A percentile compares a stretch with the other conserved stretches of the same genome.
Evolutionary conservation across 2,113 vertebrate species (phyloP).

Genomic region (Parotia lawesii): DNA sequence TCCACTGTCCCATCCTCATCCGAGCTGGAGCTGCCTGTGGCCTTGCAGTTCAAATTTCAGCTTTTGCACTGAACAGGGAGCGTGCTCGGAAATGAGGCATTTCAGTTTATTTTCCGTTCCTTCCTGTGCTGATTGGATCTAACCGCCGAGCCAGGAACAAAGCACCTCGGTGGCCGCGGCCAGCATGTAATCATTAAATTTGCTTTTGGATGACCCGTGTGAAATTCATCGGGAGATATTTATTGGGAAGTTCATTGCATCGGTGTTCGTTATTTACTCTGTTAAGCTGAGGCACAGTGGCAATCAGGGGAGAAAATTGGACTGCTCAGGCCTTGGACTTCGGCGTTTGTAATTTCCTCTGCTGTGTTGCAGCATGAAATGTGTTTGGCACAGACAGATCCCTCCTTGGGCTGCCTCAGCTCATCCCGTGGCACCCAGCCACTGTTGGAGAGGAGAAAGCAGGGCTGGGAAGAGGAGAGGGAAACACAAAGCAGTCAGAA

Average conservation of each 20-base stretch:
- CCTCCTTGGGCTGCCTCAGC: not conserved
- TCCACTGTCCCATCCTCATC: not conserved
- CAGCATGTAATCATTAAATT: slow-evolving; percentile 25
- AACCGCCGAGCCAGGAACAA: not conserved
- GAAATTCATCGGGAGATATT: slow-evolving; percentile 13
- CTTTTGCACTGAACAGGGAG: not conserved
- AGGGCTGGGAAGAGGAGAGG: not conserved
- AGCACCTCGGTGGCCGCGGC: not conserved
- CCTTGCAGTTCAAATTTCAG: not conserved
- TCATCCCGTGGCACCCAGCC: not conserved
- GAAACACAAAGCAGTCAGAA: not conserved
- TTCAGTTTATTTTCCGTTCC: not conserved
- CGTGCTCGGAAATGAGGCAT: not conserved
- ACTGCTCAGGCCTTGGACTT: not conserved
- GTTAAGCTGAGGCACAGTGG: slow-evolving; percentile 6
- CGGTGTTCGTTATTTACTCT: slow-evolving; percentile 30
- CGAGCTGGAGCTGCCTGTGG: not conserved
- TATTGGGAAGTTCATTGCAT: not conserved
- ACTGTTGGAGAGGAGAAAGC: rapidly evolving
- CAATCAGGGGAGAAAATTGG: slow-evolving; percentile 35
- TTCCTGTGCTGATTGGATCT: slow-evolving; percentile 1
- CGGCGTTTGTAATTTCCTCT: not conserved
- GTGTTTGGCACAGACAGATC: not conserved
- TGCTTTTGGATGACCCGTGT: slow-evolving; percentile 16
- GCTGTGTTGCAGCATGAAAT: not conserved